A percentile compares a stretch with the other conserved stretches of the same genome.
Evolutionary conservation across 1,140 invertebrate genomes (phyloP).

Genomic region (Caenorhabditis inopinata): DNA sequence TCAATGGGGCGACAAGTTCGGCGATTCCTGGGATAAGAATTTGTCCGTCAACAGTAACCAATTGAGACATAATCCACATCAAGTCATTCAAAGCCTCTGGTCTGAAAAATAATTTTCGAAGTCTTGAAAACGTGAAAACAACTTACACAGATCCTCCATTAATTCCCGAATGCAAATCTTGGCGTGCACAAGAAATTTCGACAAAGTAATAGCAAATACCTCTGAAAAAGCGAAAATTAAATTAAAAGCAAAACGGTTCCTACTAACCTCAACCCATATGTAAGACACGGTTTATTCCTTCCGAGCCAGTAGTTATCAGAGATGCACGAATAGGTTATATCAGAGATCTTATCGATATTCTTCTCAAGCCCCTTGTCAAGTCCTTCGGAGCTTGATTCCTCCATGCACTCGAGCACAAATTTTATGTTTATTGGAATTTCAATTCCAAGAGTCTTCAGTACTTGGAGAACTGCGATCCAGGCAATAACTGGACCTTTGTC

Average conservation of each 20-base stretch:
- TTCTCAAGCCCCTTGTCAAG: constrained; percentile 81
- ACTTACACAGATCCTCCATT: constrained; percentile 79
- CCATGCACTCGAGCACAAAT: constrained; percentile 88
- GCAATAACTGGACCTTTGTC: constrained; percentile 82
- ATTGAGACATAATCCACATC: constrained; percentile 78
- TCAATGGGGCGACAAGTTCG: constrained; percentile 76
- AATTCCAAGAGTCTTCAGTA: constrained; percentile 75
- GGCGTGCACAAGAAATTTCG: constrained; percentile 82
- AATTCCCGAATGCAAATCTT: constrained; percentile 92
- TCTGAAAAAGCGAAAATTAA: constrained; percentile 61
- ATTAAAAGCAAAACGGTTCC: not conserved
- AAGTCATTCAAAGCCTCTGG: constrained; percentile 86
- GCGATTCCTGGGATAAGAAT: constrained; percentile 79
- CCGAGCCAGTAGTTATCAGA: constrained; percentile 99
- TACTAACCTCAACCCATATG: constrained; percentile 81
- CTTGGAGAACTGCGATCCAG: constrained; percentile 90
- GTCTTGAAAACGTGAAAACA: not conserved
- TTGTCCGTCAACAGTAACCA: constrained; percentile 80
- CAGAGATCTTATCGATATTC: constrained; percentile 72
- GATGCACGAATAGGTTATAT: constrained; percentile 91
- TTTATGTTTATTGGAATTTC: constrained; percentile 88
- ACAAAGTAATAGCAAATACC: constrained; percentile 89
- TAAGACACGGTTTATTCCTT: constrained; percentile 91
- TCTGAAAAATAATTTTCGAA: constrained; percentile 63
- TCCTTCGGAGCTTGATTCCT: constrained; percentile 92